phyloP scores from a whole-genome alignment of 2,113 vertebrate species.

The Salvelinus sp. region DNA sequence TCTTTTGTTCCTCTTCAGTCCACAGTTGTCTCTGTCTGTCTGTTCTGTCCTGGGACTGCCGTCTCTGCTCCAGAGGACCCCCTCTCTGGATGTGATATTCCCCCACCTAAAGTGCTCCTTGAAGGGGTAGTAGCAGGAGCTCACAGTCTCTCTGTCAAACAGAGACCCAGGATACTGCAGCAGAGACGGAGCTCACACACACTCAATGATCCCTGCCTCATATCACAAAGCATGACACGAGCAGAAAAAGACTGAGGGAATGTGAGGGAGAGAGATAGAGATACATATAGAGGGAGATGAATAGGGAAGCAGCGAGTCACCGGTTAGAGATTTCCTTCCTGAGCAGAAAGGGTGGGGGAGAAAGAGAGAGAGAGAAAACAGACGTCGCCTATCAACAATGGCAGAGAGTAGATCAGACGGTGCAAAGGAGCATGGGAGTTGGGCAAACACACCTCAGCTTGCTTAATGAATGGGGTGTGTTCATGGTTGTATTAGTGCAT shows the following conservation, averaged over 20 bases:
- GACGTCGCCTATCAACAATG: slow-evolving; percentile 61
- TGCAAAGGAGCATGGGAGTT: slow-evolving; percentile 46
- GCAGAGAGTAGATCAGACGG: slow-evolving; percentile 19
- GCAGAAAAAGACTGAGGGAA: slow-evolving; percentile 49
- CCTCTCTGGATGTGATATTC: slow-evolving; percentile 48
- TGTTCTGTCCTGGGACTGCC: slow-evolving; percentile 36
- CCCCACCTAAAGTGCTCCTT: slow-evolving; percentile 32
- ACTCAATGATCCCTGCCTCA: slow-evolving; percentile 35
- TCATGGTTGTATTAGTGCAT: neutral
- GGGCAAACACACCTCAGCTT: slow-evolving; percentile 34
- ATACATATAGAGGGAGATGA: slow-evolving; percentile 25
- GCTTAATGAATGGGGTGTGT: slow-evolving; percentile 19
- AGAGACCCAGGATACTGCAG: slow-evolving; percentile 31
- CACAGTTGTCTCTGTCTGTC: slow-evolving; percentile 31
- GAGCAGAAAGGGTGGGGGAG: slow-evolving; percentile 37
- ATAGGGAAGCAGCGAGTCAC: slow-evolving; percentile 27
- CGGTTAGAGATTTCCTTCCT: slow-evolving; percentile 44
- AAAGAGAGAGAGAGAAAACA: slow-evolving; percentile 21
- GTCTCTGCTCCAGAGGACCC: slow-evolving; percentile 38
- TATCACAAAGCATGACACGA: slow-evolving; percentile 21
- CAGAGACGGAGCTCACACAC: neutral
- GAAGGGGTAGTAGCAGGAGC: slow-evolving; percentile 26
- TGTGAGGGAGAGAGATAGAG: slow-evolving; percentile 15
- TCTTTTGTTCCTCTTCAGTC: slow-evolving; percentile 36
- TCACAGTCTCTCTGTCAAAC: slow-evolving; percentile 24